Evolutionary conservation across 2,797 vertebrate species (phyloP), one percentile per base, ranked within the genome.

Genomic region (Cephalopachus bancanus): DNA sequence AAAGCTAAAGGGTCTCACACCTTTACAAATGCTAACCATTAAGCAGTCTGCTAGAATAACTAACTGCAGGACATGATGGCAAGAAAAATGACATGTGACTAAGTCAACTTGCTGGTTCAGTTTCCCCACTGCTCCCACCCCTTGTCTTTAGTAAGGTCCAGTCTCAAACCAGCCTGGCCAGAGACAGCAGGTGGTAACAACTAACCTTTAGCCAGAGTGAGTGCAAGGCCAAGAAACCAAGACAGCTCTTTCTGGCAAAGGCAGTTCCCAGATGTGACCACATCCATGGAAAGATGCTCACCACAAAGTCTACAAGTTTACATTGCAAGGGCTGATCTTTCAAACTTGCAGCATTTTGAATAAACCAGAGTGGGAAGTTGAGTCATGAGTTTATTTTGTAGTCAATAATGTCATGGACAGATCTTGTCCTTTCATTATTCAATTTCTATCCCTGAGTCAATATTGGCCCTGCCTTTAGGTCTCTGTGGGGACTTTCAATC

Each of bases 301-400:
- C 75, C 49, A 71, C 30, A 26, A 69, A 91, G 26, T 75, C 37
- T 83, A 12, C 11, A 11, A 44, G 51, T 89, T 92, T 96, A 94
- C 20, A 44, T 81, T 65, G 16, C 26, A 79, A 88, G 9, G 14
- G 30, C 67, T 92, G 67, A 30, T 65, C 2, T 72, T 95, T 91
- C 64, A 64, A 93, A 91, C 51, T 75, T 80, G 60, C 55, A 91
- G 74, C 55, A 94, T 91, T 83, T 93, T 59, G 57, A 89, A 91
- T 71, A 89, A 96, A 86, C 19, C 9, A 60, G 55, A 89, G 53
- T 62, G 33, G 71, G 71, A 85, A 30, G 76, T 15, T 87, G 75
- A 96, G 64, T 95, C 93, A 81, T 49, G 59, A 49, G 64, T 94
- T 95, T 93, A 94, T 55, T 89, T 85, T 75, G 65, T 89, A 93